Conservation (phyloP, 2,113 vertebrate species). For the Microtus ochrogaster region DNA sequence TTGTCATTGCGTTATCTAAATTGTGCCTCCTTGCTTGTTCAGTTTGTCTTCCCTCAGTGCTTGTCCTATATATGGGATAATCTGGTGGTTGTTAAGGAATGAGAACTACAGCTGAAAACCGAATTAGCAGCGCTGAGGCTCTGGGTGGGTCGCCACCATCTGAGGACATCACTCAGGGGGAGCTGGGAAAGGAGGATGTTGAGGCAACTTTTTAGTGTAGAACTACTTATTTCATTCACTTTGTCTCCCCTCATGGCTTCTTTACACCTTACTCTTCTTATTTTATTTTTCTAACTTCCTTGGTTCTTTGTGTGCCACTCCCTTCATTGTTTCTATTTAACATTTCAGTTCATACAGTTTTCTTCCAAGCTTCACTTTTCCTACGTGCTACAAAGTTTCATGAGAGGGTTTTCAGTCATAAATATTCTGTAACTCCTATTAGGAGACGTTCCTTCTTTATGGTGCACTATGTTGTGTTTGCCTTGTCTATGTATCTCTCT, state of each 20-base stretch:
- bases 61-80: neutral
- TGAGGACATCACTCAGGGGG: neutral
- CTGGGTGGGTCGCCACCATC: neutral
- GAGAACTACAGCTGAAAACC: neutral
- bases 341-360: neutral
- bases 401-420: neutral
- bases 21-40: neutral
- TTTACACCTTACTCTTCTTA: neutral
- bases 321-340: neutral
- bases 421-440: neutral
- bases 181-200: neutral
- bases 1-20: neutral
- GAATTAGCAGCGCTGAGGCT: neutral
- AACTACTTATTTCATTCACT: neutral
- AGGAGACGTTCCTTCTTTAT: neutral
- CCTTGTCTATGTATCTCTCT: neutral
- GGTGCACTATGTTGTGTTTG: neutral
- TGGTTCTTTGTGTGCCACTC: neutral
- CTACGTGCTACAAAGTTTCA: neutral
- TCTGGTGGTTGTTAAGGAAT: neutral
- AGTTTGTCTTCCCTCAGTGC: neutral
- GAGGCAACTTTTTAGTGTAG: neutral
- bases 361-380: neutral
- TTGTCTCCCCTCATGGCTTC: neutral
- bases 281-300: neutral